Evolutionary conservation across 2,888 invertebrate species (phyloP), one percentile per base, ranked within the genome.

Genomic region (Fragum fragum): DNA sequence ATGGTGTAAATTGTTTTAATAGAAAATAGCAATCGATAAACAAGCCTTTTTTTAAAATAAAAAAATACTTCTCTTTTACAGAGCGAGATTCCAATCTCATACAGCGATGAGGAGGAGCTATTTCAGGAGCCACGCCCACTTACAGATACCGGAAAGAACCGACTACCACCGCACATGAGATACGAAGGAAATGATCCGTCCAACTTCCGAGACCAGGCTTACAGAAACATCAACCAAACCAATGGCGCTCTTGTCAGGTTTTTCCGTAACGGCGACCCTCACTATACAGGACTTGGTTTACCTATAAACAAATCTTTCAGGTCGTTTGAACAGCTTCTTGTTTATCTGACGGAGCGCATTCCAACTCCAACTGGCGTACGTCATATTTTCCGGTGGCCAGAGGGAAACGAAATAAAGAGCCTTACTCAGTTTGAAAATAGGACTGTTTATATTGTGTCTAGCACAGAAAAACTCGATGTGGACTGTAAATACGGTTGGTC

Each of bases 261-360:
- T 95, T 98, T 97, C 95, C 96, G 97, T 93, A 99, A 98, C 96
- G 98, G 98, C 2, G 98, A 98, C 93, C 97, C 98, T 0, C 97
- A 98, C 93, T 98, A 97, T 93, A 97, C 97, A 21, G 98, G 98
- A 0, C 96, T 98, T 52, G 98, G 98, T 94, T 97, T 97, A 93
- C 96, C 97, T 89, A 98, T 98, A 93, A 97, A 97, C 1, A 96
- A 98, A 81, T 98, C 98, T 92, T 97, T 98, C 91, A 97, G 97
- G 57, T 97, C 97, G 18, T 95, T 98, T 95, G 98, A 98, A 92
- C 97, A 97, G 21, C 95, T 99, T 59, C 95, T 98, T 90, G 98
- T 98, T 93, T 97, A 98, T 93, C 95, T 99, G 73, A 98, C 98
- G 9, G 96, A 97, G 85, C 96, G 98, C 88, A 96, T 98, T 95